Evolutionary conservation across 1,140 invertebrate species (phyloP), one percentile per base, ranked within the genome.

Genomic region (Cydia fagiglandana): DNA sequence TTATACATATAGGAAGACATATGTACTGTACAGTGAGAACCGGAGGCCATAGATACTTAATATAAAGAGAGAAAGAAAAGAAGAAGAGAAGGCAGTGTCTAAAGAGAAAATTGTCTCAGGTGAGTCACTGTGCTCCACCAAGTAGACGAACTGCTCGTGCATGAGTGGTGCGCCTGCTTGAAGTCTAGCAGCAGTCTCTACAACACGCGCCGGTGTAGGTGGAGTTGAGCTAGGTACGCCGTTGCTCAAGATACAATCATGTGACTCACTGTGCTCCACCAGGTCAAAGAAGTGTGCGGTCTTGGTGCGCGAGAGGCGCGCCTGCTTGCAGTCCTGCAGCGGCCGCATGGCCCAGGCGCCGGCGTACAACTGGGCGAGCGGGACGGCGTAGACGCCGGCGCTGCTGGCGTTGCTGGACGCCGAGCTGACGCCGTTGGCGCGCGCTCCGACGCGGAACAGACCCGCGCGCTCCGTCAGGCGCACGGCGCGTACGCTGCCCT

Each of bases 341-440:
- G 91, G 91, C 4, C 91, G 79, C 91, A 92, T 92, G 15, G 91
- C 91, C 91, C 90, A 92, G 0, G 91, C 91, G 17, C 91, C 91
- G 0, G 91, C 90, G 74, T 86, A 86, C 0, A 92, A 82, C 73
- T 85, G 90, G 0, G 77, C 77, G 28, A 92, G 56, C 3, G 91
- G 89, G 41, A 92, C 78, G 6, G 91, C 91, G 79, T 92, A 92
- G n/a, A 92, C 74, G 0, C 91, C 91, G 10, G 89, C 91, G 68
- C 89, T 89, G 0, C 91, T 89, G 28, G 91, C 91, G 5, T 88
- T 89, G 15, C 88, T 84, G 0, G 86, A 88, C 0, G 86, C 87
- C 0, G 88, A 89, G 0, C 88, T 87, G 0, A 86, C 85, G 17
- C 77, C 78, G 2, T 80, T 64, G 30, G 86, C 84, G 13, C 90